Percentiles rank a stretch among this genome's conserved stretches.
phyloP scores from a whole-genome alignment of 1,140 invertebrate species.

The Brachionus asplanchnoidis region DNA sequence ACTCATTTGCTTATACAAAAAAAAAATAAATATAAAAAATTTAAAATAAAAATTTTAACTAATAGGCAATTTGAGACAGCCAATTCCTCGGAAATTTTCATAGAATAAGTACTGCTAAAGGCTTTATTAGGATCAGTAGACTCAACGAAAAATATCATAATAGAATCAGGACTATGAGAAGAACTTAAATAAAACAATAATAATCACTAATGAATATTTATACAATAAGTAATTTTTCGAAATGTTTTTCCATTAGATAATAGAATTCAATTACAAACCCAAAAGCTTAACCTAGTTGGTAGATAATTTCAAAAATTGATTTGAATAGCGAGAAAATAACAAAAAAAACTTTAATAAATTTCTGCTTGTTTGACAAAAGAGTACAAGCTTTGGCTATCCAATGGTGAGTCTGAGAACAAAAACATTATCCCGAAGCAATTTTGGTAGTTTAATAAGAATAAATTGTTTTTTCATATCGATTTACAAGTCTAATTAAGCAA shows the following conservation, averaged over 20 bases:
- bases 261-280: neutral
- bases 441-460: neutral
- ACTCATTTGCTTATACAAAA: neutral
- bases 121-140: neutral
- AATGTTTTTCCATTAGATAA: conserved; percentile 16
- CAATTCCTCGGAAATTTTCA: too few relatives aligned
- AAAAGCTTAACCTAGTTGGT: conserved; percentile 8
- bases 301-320: conserved; percentile 17
- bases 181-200: neutral
- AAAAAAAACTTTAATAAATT: neutral
- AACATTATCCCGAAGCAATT: neutral
- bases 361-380: neutral
- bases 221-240: neutral
- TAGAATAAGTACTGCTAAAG: neutral
- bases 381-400: neutral
- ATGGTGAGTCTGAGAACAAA: neutral
- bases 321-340: neutral
- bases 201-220: neutral
- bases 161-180: neutral
- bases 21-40: neutral
- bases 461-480: neutral
- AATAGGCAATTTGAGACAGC: neutral
- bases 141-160: too few relatives aligned
- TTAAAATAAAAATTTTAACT: neutral
- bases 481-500: neutral